phyloP scores from a whole-genome alignment of 2,113 vertebrate species.

The Pseudorectes ferrugineus region DNA sequence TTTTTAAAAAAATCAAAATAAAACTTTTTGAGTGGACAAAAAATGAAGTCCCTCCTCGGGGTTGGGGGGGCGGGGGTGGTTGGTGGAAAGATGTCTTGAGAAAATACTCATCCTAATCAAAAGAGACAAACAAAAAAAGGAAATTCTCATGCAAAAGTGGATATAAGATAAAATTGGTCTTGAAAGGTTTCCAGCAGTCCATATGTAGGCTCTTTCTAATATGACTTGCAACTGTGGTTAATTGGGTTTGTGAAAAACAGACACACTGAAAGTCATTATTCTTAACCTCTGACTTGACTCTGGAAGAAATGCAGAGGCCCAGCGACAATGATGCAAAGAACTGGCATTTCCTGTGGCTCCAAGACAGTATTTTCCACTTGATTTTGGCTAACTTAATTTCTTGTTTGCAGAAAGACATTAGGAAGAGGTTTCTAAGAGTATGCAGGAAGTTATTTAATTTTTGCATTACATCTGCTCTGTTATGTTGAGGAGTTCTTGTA shows the following conservation, averaged over 20 bases:
- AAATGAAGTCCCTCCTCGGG: neutral
- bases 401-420: neutral
- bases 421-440: neutral
- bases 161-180: neutral
- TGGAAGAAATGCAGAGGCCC: neutral
- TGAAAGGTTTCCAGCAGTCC: neutral
- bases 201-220: neutral
- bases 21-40: neutral
- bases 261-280: neutral
- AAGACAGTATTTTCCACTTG: neutral
- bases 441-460: neutral
- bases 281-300: neutral
- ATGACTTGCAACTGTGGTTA: accelerated
- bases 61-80: too few species aligned
- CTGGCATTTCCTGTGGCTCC: neutral
- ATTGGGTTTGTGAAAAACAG: neutral
- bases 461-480: neutral
- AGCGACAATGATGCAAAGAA: neutral
- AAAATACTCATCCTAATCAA: neutral
- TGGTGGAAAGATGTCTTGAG: neutral
- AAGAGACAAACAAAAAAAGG: neutral
- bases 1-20: neutral
- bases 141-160: neutral
- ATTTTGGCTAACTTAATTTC: neutral
- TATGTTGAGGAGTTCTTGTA: neutral